Evolutionary conservation across 2,113 vertebrate genomes (phyloP).

Genomic region (Xiphophorus couchianus): DNA sequence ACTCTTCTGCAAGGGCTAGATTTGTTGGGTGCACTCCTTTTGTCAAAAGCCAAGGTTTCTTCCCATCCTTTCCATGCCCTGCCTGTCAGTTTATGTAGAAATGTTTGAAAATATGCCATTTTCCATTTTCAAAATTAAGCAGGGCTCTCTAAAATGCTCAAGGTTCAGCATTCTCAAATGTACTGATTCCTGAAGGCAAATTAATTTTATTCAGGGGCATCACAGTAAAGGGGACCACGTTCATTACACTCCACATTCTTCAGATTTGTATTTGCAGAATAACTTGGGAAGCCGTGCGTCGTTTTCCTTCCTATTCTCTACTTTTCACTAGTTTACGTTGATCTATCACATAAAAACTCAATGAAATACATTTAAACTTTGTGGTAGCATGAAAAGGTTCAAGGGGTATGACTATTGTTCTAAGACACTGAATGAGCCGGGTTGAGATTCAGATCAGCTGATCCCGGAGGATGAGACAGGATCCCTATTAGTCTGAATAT

Average conservation of each 20-base stretch:
- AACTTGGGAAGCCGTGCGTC: background rate
- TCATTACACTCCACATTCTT: no score
- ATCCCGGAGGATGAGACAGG: background rate
- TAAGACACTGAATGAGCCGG: background rate
- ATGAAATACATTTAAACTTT: background rate
- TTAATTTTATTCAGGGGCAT: no score
- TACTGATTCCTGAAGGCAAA: no score
- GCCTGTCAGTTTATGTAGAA: no score
- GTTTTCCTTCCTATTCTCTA: background rate
- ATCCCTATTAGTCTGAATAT: conserved; percentile 19
- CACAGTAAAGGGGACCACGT: background rate
- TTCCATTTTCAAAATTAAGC: no score
- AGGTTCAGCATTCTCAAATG: no score
- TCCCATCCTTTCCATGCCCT: no score
- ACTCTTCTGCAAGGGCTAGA: background rate
- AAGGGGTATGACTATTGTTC: background rate
- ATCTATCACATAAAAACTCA: background rate
- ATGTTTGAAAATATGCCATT: background rate
- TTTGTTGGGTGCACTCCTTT: no score
- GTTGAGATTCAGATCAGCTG: conserved; percentile 3
- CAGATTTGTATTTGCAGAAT: background rate
- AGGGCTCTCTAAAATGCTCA: no score
- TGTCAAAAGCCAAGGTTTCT: background rate
- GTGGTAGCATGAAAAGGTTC: background rate
- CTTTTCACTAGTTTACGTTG: background rate